A percentile compares a stretch with the other conserved stretches of the same genome.
phyloP scores from a whole-genome alignment of 1,140 invertebrate species.

The Halesus radiatus region DNA sequence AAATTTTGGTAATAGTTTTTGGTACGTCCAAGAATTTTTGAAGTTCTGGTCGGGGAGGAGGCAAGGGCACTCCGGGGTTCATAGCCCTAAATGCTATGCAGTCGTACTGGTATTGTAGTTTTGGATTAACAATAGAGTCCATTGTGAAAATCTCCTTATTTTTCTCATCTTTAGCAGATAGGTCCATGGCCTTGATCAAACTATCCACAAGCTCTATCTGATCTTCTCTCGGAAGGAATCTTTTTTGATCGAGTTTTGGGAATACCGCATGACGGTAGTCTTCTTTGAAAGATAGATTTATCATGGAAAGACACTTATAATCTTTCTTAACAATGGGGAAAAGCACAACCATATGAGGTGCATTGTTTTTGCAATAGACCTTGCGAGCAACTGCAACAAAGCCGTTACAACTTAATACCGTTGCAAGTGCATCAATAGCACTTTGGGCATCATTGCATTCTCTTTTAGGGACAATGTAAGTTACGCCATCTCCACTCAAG shows the following conservation, averaged over 20 bases:
- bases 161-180: conserved; percentile 66
- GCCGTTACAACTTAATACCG: conserved; percentile 62
- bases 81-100: conserved; percentile 65
- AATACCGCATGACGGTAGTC: conserved; percentile 67
- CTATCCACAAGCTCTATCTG: conserved; percentile 66
- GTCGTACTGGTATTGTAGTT: conserved; percentile 66
- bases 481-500: conserved; percentile 64
- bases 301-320: conserved; percentile 63
- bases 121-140: conserved; percentile 65
- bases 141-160: conserved; percentile 66
- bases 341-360: conserved; percentile 66
- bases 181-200: conserved; percentile 67
- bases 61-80: conserved; percentile 64
- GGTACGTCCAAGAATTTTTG: conserved; percentile 65
- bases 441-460: conserved; percentile 64
- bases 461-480: conserved; percentile 65
- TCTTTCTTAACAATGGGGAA: conserved; percentile 65
- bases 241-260: conserved; percentile 63
- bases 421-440: conserved; percentile 63
- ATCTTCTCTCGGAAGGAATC: conserved; percentile 61
- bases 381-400: conserved; percentile 64
- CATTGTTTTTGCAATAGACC: conserved; percentile 65
- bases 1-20: conserved; percentile 61
- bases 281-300: conserved; percentile 65
- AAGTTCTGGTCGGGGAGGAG: conserved; percentile 65